These are phyloP conservation scores for Eospalax fontanierii DNA, from an alignment of 2,797 vertebrate species.

Conservation along the genomic window DNA sequence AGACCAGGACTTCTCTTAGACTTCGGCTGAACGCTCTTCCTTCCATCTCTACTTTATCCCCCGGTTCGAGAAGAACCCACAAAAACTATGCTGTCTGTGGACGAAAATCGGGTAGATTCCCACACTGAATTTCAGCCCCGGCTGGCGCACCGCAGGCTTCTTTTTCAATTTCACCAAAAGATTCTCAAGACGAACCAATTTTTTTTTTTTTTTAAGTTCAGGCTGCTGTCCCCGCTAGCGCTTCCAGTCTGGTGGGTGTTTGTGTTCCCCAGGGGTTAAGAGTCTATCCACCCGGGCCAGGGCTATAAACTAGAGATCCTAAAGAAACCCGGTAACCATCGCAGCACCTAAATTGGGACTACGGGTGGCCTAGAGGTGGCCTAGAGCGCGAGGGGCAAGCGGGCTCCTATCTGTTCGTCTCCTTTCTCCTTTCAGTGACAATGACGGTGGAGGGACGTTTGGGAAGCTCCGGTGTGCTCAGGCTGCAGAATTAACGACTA, in stretches of 20 bases:
- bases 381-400: background rate
- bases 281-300: too few relatives aligned
- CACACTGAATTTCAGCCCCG: background rate
- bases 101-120: background rate
- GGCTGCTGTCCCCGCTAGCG: too few relatives aligned
- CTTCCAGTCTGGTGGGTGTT: background rate
- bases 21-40: background rate
- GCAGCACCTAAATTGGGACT: background rate
- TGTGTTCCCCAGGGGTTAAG: too few relatives aligned
- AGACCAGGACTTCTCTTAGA: background rate
- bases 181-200: background rate
- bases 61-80: background rate
- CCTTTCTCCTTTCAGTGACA: accelerated
- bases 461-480: background rate
- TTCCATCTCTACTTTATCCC: background rate
- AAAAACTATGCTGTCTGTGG: background rate
- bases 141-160: background rate
- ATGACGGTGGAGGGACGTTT: background rate
- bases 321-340: background rate
- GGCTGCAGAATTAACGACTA: background rate
- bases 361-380: too few relatives aligned
- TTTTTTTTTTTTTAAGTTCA: background rate
- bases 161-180: background rate
- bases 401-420: background rate
- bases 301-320: background rate